Base-by-base conservation (phyloP, 1,140 invertebrate genomes). In the Drosophila lacertosa region DNA sequence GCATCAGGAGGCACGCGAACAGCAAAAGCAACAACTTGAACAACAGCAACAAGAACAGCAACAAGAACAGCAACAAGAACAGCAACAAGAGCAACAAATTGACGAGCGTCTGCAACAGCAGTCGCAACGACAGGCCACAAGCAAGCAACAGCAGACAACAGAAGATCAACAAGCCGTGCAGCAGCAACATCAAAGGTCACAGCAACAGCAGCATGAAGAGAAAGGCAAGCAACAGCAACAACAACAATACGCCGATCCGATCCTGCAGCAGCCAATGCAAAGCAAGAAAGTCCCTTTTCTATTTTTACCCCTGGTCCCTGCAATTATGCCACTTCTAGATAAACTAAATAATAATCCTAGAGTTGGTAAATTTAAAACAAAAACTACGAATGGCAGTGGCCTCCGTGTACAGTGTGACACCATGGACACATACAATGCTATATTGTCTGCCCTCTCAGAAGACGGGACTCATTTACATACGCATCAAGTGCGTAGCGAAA, bases 401-500 rank as follows among this genome's bases (percentile, higher is more conserved):
- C n/a, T 37, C 13, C 4, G 39, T 7, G 39, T 18, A 0, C 5
- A 18, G 7, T 40, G 39, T 10, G 39, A 16, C 4, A n/a, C 18
- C 4, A 9, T 40, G 33, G 3, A 3, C 33, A 37, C 33, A 3
- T n/a, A 37, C 3, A 3, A 37, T 2, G 15, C 39, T 7, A 40
- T 18, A 0, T 2, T 18, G 0, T 10, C 4, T 2, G 15, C 7
- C 15, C 13, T 40, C 0, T 5, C 13, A 4, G 39, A 16, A 13
- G 33, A 37, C 2, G 4, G 5, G 0, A n/a, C 5, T 4, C 39
- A 40, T 6, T 5, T 40, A 16, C 16, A 40, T 4, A 40, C 16
- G 50, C 13, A 22, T 32, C 13, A 65, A 55, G 5, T 55, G 50
- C n/a, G 39, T 24, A 4, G n/a, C 2, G 9, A 33, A 9, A 33